Evolutionary conservation across 2,888 invertebrate genomes (phyloP).

Genomic region (Eurytoma adleriae): DNA sequence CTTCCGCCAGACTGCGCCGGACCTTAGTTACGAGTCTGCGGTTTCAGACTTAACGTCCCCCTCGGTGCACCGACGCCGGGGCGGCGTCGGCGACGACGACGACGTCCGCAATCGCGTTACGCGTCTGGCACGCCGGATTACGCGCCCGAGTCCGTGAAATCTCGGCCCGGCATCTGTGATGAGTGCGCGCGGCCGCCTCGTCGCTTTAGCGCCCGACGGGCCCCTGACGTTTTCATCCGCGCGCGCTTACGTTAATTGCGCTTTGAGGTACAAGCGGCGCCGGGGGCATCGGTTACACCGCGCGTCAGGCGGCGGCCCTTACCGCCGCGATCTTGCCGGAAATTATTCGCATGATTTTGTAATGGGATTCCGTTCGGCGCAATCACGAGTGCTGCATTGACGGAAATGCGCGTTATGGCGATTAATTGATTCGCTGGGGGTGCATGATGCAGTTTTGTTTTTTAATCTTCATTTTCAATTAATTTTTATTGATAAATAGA

Average conservation of each 20-base stretch:
- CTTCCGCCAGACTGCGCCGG: conserved; percentile 58
- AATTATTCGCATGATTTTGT: too few relatives aligned
- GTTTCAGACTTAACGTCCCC: conserved; percentile 59
- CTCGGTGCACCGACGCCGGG: conserved; percentile 4
- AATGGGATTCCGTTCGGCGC: too few relatives aligned
- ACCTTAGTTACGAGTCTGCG: conserved; percentile 67
- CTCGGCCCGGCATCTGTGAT: conserved; percentile 36
- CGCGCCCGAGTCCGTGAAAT: conserved; percentile 43
- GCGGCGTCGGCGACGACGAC: conserved; percentile 46
- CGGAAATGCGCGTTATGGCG: too few relatives aligned
- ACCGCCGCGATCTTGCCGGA: too few relatives aligned
- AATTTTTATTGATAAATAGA: too few relatives aligned
- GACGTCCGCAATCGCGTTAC: conserved; percentile 39
- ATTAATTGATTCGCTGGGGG: too few relatives aligned
- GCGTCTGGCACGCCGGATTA: conserved; percentile 38
- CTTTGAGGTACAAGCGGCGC: not conserved
- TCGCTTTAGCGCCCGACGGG: conserved; percentile 27
- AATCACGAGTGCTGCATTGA: too few relatives aligned
- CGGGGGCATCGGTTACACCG: not conserved
- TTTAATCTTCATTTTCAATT: too few relatives aligned
- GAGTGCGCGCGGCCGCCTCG: conserved; percentile 14
- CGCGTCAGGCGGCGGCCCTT: too few relatives aligned
- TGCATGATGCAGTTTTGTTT: too few relatives aligned
- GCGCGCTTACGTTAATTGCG: conserved; percentile 33
- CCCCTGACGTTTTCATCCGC: conserved; percentile 45